phyloP scores from a whole-genome alignment of 2,888 invertebrate species.

The Microplitis manilae region DNA sequence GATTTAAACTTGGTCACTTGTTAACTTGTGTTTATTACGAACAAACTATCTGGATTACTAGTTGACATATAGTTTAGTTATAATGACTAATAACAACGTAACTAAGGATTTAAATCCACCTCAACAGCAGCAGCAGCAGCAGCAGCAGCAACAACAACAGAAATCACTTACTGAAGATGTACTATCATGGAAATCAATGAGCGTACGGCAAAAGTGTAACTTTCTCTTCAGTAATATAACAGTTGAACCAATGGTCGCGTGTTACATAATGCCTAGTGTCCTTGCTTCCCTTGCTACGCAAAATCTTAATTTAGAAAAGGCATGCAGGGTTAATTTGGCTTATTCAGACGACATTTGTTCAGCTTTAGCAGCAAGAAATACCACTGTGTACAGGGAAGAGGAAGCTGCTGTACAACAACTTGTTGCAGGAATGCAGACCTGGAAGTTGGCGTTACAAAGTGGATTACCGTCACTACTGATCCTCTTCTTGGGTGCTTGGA shows the following conservation, averaged over 20 bases:
- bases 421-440: conserved; percentile 85
- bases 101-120: neutral
- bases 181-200: conserved; percentile 73
- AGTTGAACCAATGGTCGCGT: conserved; percentile 83
- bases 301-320: conserved; percentile 89
- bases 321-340: conserved; percentile 85
- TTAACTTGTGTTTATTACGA: too few relatives aligned
- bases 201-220: conserved; percentile 74
- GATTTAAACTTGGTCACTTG: too few relatives aligned
- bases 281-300: conserved; percentile 85
- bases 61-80: neutral
- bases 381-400: conserved; percentile 77
- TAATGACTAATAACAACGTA: neutral
- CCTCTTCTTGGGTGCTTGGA: conserved; percentile 84
- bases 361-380: conserved; percentile 82
- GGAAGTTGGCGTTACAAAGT: conserved; percentile 89
- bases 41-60: neutral
- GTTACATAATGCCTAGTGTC: conserved; percentile 79
- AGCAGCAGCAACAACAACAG: neutral
- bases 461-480: conserved; percentile 86
- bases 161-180: conserved; percentile 43
- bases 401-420: conserved; percentile 77
- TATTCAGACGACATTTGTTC: conserved; percentile 83
- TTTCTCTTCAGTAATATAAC: conserved; percentile 79
- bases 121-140: neutral